phyloP scores from a whole-genome alignment of 2,888 invertebrate species.

The Eupelmus urozonus region DNA sequence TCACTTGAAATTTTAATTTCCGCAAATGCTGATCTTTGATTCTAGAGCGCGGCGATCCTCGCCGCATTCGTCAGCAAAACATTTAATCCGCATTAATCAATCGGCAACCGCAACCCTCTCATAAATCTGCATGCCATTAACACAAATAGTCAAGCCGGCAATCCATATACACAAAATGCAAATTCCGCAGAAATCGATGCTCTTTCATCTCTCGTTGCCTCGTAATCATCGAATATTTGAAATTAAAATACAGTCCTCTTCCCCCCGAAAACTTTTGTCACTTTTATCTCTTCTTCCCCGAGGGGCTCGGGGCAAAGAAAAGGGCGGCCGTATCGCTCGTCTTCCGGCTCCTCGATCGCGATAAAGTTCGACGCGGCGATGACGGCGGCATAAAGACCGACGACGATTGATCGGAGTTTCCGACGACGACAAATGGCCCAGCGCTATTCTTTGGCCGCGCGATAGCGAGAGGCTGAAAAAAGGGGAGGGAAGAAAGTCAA shows the following conservation, averaged over 20 bases:
- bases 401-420: constrained; percentile 67
- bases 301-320: background rate
- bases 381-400: constrained; percentile 66
- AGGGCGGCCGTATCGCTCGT: constrained; percentile 22
- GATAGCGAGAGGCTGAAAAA: constrained; percentile 5
- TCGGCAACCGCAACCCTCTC: background rate
- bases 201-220: background rate
- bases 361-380: constrained; percentile 60
- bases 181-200: background rate
- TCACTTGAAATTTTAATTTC: too few species aligned
- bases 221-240: constrained; percentile 45
- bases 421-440: constrained; percentile 52
- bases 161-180: constrained; percentile 9
- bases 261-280: constrained; percentile 2
- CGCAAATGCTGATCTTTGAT: too few species aligned
- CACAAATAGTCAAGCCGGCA: background rate
- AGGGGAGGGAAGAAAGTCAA: background rate
- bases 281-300: background rate
- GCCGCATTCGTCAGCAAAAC: constrained; percentile 2
- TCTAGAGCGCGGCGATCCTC: too few species aligned
- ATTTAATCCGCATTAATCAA: constrained; percentile 6
- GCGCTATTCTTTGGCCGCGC: constrained; percentile 50
- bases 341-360: constrained; percentile 57
- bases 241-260: constrained; percentile 51
- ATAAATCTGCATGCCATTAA: constrained; percentile 4